These are phyloP conservation scores for Xylota sylvarum DNA, from an alignment of 2,888 invertebrate genomes.

Conservation along the genomic window DNA sequence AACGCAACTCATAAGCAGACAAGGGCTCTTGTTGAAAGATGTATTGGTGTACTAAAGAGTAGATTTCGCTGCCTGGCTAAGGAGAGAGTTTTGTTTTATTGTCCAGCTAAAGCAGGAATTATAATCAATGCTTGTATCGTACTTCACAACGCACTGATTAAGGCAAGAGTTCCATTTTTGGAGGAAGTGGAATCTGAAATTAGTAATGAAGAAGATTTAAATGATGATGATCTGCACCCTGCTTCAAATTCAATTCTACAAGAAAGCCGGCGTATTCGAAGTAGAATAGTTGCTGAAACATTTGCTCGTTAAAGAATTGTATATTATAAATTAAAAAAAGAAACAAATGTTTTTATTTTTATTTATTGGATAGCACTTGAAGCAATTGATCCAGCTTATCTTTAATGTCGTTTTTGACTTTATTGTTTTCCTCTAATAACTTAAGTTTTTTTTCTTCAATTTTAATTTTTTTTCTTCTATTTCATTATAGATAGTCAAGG, in stretches of 20 bases:
- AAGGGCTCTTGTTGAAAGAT: neutral
- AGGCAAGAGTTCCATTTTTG: constrained; percentile 1
- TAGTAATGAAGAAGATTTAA: neutral
- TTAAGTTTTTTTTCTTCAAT: too few relatives aligned
- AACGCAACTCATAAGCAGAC: neutral
- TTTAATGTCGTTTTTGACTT: too few relatives aligned
- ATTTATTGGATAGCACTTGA: too few relatives aligned
- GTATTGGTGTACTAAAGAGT: neutral
- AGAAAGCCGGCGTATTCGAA: neutral
- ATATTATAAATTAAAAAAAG: too few relatives aligned
- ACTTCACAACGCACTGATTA: neutral
- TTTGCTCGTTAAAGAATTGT: neutral
- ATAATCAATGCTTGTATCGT: constrained; percentile 13
- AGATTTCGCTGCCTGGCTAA: neutral
- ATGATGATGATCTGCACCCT: neutral
- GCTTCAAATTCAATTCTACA: neutral
- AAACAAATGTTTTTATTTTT: too few relatives aligned
- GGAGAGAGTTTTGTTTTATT: too few relatives aligned
- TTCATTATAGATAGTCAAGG: too few relatives aligned
- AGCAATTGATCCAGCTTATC: too few relatives aligned
- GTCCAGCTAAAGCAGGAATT: neutral
- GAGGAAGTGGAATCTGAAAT: constrained; percentile 1
- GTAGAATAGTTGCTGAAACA: neutral
- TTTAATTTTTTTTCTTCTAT: too few relatives aligned
- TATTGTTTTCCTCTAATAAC: too few relatives aligned